Evolutionary conservation across 2,888 invertebrate genomes (phyloP), one percentile per base, ranked within the genome.

Genomic region (Pseudeuparius sepicola): DNA sequence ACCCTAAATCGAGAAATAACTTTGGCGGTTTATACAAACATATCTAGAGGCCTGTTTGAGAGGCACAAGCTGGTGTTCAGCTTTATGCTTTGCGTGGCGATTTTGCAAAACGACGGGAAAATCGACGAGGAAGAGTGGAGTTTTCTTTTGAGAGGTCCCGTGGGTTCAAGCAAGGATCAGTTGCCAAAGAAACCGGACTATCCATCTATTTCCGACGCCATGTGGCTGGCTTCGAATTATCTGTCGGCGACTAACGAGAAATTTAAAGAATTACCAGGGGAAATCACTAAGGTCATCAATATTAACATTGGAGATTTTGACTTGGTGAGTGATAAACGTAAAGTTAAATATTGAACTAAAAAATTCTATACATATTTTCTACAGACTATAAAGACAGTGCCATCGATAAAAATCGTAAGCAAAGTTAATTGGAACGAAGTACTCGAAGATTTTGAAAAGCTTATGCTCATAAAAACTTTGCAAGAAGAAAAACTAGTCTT

Each of bases 21-120:
- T 1, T 67, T 78, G 33, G 77, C 83, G 1, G 74, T 92, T 24
- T 93, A 88, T 55, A 76, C 77, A 5, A 93, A 88, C 53, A 81
- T 93, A 17, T 87, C 90, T 1, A 72, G 92, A 35, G 93, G 92
- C 0, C 67, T 94, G 6, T 92, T 93, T 55, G 92, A 92, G 58
- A 73, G 78, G 39, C 89, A 94, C 62, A 92, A 93, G 61, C 67
- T 92, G 1, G 79, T 92, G 36, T 92, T 82, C 57, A 87, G 84
- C 53, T 84, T 92, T 54, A 72, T 90, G 63, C 61, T 90, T 9
- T 83, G 85, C 50, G 68, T 78, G 41, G 79, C 85, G 3, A 76
- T 92, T 44, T 74, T 75, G 54, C 67, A 76, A 33, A 70, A 83
- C 50, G 71, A 70, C 1, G 70, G 68, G 0, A 52, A 64, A 1